Evolutionary conservation across 2,797 vertebrate genomes (phyloP).

Genomic region (Enteromius afrohamiltoni): DNA sequence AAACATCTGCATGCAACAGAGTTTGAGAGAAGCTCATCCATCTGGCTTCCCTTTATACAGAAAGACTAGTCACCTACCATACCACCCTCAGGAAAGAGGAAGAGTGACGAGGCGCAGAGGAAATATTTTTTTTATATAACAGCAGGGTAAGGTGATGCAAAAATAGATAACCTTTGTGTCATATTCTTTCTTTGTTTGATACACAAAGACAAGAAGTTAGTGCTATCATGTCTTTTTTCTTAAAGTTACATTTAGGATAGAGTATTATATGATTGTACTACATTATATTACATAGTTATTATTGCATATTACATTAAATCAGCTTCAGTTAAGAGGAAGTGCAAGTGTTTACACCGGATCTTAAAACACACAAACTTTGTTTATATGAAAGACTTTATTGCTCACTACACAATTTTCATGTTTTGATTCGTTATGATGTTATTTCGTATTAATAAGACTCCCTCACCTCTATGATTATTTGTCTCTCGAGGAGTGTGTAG

Average conservation of each 20-base stretch:
- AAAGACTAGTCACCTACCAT: not conserved
- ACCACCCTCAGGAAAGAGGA: slow-evolving; percentile 38
- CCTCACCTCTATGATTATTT: slow-evolving; percentile 94
- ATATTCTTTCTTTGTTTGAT: not conserved
- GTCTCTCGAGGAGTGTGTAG: slow-evolving; percentile 91
- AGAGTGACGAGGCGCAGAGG: not conserved
- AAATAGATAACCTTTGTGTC: not conserved
- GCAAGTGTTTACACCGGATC: not conserved
- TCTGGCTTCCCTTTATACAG: not conserved
- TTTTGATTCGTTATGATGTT: no score
- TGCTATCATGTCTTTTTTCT: not conserved
- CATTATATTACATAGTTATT: not conserved
- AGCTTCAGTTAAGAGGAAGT: not conserved
- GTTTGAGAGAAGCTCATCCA: not conserved
- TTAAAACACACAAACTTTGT: not conserved
- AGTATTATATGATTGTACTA: not conserved
- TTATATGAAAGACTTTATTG: no score
- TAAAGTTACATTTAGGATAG: not conserved
- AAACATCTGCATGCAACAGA: slow-evolving; percentile 41
- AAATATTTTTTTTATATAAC: not conserved
- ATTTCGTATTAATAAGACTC: not conserved
- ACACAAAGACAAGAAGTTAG: not conserved
- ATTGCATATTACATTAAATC: not conserved
- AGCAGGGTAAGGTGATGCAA: not conserved
- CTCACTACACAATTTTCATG: not conserved